Base-by-base conservation (phyloP, 2,888 invertebrate genomes). In the Cephalotes varians region DNA sequence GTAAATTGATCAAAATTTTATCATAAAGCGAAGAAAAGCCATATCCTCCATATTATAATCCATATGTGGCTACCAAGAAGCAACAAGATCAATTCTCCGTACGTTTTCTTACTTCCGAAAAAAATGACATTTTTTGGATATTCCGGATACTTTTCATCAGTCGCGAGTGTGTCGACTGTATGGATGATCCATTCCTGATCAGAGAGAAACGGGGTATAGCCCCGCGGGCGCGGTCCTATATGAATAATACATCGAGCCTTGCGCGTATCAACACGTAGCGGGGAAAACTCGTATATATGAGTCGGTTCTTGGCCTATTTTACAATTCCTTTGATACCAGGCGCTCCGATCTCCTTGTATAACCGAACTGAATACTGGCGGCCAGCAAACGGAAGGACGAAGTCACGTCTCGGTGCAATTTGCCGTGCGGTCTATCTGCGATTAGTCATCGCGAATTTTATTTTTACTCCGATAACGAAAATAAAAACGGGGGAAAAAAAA, bases 301-400 rank as follows among this genome's bases (percentile, higher is more conserved):
- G 83, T 37, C 77, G 74, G 81, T 86, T 87, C 86, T 83, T 86
- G 85, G 81, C 81, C 86, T 87, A 87, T 87, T 87, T 86, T 87
- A 81, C 87, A 87, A 87, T 86, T 87, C 87, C 85, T 87, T 87
- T 86, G 87, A 87, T 87, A 86, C 44, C 71, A 25, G 64, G 81
- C 73, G 80, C 73, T n/a, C 74, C 28, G 54, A 47, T 65, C 76
- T 56, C 49, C 44, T 49, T 54, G 49, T 82, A 79, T 82, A 83
- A 85, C 69, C 31, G 69, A 85, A 79, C 81, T 65, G 73, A 82
- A 82, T 74, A 64, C 72, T 73, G 64, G 62, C 64, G 76, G 67
- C 60, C 44, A 64, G 37, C 37, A 60, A 58, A 37, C 56, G 44
- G 28, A 84, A 34, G 58, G 31, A 64, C n/a, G 21, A 34, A 62